Conservation (phyloP, 1,140 invertebrate genomes). For the Trialeurodes vaporariorum region DNA sequence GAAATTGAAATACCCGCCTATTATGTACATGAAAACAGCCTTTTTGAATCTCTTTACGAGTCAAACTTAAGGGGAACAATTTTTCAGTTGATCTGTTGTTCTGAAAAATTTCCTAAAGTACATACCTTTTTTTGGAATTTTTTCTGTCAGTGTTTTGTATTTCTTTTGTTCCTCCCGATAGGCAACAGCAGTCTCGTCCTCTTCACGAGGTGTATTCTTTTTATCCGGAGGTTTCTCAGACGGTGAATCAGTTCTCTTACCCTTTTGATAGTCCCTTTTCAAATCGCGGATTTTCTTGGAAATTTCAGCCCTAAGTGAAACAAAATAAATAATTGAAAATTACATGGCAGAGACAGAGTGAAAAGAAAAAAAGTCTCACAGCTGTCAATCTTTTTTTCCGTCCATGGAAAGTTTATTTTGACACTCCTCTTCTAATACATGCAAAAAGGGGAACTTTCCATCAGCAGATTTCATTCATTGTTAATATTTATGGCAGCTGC, state of each 20-base stretch:
- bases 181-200: not conserved
- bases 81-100: slow-evolving; percentile 63
- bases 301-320: slow-evolving; percentile 4
- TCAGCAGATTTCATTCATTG: no score
- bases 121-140: slow-evolving; percentile 22
- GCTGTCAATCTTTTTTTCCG: slow-evolving; percentile 6
- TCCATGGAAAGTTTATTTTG: slow-evolving; percentile 37
- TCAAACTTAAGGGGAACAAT: no score
- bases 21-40: no score
- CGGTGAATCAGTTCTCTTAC: not conserved
- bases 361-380: slow-evolving; percentile 1
- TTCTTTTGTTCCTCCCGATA: slow-evolving; percentile 16
- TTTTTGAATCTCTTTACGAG: no score
- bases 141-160: slow-evolving; percentile 18
- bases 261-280: slow-evolving; percentile 25
- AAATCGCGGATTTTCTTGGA: not conserved
- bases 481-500: not conserved
- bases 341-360: not conserved
- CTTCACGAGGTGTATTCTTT: slow-evolving; percentile 3
- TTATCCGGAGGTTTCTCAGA: not conserved
- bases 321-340: no score
- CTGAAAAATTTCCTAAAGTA: slow-evolving; percentile 34
- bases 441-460: slow-evolving; percentile 32
- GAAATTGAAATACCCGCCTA: no score
- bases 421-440: slow-evolving; percentile 39